Base-by-base conservation (phyloP, 1,140 invertebrate genomes). In the Homarus americanus region DNA sequence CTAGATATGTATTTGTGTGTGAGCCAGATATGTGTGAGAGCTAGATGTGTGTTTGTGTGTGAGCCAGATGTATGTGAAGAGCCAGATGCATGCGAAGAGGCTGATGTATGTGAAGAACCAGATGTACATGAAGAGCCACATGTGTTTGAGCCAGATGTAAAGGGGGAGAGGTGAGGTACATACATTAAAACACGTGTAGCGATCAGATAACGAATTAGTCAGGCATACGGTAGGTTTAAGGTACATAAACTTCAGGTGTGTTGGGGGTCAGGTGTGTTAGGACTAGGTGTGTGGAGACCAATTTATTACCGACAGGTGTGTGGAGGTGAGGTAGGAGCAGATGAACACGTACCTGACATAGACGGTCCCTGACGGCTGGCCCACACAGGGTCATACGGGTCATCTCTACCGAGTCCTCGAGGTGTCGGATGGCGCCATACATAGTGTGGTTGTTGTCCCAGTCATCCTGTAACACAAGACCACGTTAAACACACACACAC, bases 371-470 rank as follows among this genome's bases (percentile, higher is more conserved):
- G 93, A 96, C 95, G 15, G 93, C 95, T 90, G 94, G 95, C 93
- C 94, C 96, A 95, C 41, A 95, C 94, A 95, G 93, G 5, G 96
- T 96, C 94, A 97, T 96, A 92, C 97, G 95, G n/a, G 96, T 97
- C 94, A 97, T 96, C 94, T 98, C 97, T 20, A 98, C 96, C 28
- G 97, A 95, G 92, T 97, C 96, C 94, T 98, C 97, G 93, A 98
- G 96, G 93, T 97, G 96, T 93, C 96, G 96, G 92, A 98, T 95
- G 82, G 97, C 96, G 82, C 96, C 96, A 93, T 96, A 96, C 44
- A 98, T 97, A 32, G 97, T 97, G 92, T 96, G 94, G 93, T 95
- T 96, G 93, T 94, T 95, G 93, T 97, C 96, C 95, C 96, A 96
- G 89, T 96, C 96, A 93, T 95, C 96, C 93, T 94, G 91, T 24